These are phyloP conservation scores for Danaus plexippus DNA, from an alignment of 1,140 invertebrate genomes.

Conservation along the genomic window DNA sequence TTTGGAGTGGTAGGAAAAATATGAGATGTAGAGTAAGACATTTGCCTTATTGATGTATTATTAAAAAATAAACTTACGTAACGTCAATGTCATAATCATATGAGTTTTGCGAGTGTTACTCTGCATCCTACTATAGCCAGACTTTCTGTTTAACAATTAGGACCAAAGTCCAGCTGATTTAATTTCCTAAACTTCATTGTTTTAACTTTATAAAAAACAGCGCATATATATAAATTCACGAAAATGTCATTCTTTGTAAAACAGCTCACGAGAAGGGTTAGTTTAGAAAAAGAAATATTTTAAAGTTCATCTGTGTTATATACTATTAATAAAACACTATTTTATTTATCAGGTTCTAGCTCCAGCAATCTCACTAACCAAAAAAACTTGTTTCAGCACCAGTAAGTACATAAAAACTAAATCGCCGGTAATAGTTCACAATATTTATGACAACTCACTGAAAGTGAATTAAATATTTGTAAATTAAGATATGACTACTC, in stretches of 20 bases:
- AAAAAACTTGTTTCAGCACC: conserved; percentile 42
- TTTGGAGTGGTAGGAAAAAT: too few relatives aligned
- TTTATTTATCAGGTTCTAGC: conserved; percentile 31
- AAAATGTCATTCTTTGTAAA: conserved; percentile 46
- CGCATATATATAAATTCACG: background rate
- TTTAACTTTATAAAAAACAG: background rate
- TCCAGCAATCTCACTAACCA: conserved; percentile 34
- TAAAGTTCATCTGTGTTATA: background rate
- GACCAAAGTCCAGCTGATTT: too few relatives aligned
- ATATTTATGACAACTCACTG: too few relatives aligned
- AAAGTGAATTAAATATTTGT: background rate
- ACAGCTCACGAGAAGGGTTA: conserved; percentile 37
- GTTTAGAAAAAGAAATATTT: conserved; percentile 7
- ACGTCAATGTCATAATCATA: too few relatives aligned
- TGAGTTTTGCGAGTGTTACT: too few relatives aligned
- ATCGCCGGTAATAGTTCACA: conserved; percentile 7
- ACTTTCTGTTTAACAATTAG: too few relatives aligned
- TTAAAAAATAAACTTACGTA: too few relatives aligned
- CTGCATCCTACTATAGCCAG: too few relatives aligned
- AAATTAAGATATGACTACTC: background rate
- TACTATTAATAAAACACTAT: conserved; percentile 6
- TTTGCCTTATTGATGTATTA: too few relatives aligned
- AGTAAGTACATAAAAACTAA: conserved; percentile 49
- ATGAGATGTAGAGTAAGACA: too few relatives aligned
- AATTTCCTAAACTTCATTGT: too few relatives aligned